phyloP scores from a whole-genome alignment of 2,797 vertebrate species.

The Geotrypetes seraphini region DNA sequence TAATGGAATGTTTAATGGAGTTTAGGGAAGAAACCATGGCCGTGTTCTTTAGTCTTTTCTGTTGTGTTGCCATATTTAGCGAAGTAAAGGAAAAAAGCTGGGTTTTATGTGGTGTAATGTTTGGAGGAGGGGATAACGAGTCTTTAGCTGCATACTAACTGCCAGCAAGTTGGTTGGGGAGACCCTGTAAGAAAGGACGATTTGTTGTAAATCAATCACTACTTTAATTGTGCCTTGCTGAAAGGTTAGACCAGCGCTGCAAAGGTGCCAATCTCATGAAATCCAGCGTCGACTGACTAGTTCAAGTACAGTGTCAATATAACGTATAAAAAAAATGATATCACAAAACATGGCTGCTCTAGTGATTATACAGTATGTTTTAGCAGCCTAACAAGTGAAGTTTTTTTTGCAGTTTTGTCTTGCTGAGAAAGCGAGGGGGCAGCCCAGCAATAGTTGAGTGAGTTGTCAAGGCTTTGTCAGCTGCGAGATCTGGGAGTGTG shows the following conservation, averaged over 20 bases:
- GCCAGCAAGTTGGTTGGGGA: conserved; percentile 47
- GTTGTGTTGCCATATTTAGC: conserved; percentile 16
- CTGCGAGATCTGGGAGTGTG: conserved; percentile 6
- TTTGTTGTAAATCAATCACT: conserved; percentile 59
- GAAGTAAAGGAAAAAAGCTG: conserved; percentile 1
- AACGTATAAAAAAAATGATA: conserved; percentile 14
- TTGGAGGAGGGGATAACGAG: conserved; percentile 49
- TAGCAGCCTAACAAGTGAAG: not conserved
- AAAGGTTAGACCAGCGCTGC: conserved; percentile 31
- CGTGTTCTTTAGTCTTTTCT: conserved; percentile 20
- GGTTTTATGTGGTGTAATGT: conserved; percentile 36
- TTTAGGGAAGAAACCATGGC: conserved; percentile 4
- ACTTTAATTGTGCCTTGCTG: conserved; percentile 34
- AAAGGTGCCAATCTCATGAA: conserved; percentile 35
- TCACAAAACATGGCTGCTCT: conserved; percentile 4
- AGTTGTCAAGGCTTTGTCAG: conserved; percentile 11
- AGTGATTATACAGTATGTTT: conserved; percentile 9
- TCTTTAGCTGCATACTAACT: conserved; percentile 60
- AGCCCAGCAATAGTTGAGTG: conserved; percentile 14
- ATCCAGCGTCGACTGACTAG: conserved; percentile 21
- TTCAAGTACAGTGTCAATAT: conserved; percentile 11
- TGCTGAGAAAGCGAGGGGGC: not conserved
- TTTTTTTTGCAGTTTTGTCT: conserved; percentile 14
- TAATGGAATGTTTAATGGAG: conserved; percentile 18
- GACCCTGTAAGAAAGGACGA: conserved; percentile 48